phyloP scores from a whole-genome alignment of 2,797 vertebrate genomes.

The Enoplosus armatus region DNA sequence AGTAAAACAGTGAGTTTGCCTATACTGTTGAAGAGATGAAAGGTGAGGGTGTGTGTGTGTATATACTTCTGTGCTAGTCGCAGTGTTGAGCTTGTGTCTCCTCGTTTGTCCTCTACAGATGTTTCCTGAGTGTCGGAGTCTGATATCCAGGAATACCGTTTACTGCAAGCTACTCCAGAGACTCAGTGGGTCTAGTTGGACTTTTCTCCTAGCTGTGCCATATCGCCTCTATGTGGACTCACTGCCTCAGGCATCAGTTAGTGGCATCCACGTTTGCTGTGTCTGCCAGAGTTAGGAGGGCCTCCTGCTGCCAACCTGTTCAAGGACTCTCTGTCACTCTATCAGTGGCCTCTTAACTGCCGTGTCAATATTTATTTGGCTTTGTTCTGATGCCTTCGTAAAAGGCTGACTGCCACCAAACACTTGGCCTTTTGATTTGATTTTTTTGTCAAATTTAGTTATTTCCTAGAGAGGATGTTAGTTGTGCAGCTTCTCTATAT shows the following conservation, averaged over 20 bases:
- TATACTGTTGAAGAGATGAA: not conserved
- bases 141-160: conserved; percentile 54
- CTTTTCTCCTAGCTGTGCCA: conserved; percentile 91
- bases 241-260: conserved; percentile 91
- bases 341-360: conserved; percentile 92
- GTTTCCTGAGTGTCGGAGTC: conserved; percentile 83
- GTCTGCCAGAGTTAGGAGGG: conserved; percentile 91
- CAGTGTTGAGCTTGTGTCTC: not conserved
- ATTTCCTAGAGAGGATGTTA: conserved; percentile 86
- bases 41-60: too few species aligned
- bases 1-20: not conserved
- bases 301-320: conserved; percentile 89
- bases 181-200: conserved; percentile 82
- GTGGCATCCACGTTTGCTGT: conserved; percentile 91
- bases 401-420: conserved; percentile 87
- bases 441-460: conserved; percentile 73
- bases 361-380: conserved; percentile 93
- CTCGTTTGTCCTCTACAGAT: conserved; percentile 71
- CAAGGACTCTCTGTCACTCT: conserved; percentile 89
- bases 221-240: conserved; percentile 90
- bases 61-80: not conserved
- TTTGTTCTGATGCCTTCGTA: conserved; percentile 91
- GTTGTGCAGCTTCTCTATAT: conserved; percentile 62
- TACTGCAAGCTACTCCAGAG: conserved; percentile 85
- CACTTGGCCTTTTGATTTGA: conserved; percentile 69